Evolutionary conservation across 2,888 invertebrate species (phyloP).

Genomic region (Spodoptera picta): DNA sequence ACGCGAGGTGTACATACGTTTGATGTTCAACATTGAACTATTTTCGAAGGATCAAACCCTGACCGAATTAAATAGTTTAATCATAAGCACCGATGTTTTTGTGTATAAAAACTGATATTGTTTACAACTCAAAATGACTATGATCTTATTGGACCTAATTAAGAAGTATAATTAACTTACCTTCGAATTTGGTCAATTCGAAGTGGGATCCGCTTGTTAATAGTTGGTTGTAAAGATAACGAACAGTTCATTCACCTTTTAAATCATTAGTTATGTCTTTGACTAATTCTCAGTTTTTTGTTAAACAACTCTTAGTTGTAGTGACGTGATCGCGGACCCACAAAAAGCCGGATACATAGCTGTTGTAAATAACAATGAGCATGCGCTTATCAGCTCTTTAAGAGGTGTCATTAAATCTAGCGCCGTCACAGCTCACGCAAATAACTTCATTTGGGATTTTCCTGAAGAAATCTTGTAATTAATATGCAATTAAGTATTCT

Average conservation of each 20-base stretch:
- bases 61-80: slow-evolving; percentile 2
- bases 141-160: slow-evolving; percentile 42
- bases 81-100: slow-evolving; percentile 27
- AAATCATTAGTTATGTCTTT: slow-evolving; percentile 56
- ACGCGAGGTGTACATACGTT: slow-evolving; percentile 6
- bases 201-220: slow-evolving; percentile 44
- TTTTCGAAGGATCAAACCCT: background rate
- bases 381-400: slow-evolving; percentile 48
- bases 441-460: slow-evolving; percentile 27
- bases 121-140: slow-evolving; percentile 55
- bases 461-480: slow-evolving; percentile 1
- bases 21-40: slow-evolving; percentile 8
- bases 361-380: slow-evolving; percentile 56
- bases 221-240: slow-evolving; percentile 50
- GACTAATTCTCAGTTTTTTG: slow-evolving; percentile 64
- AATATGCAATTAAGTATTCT: background rate
- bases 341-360: slow-evolving; percentile 71
- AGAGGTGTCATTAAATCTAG: slow-evolving; percentile 37
- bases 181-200: slow-evolving; percentile 25
- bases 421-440: slow-evolving; percentile 26
- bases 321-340: slow-evolving; percentile 64
- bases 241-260: slow-evolving; percentile 52
- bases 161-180: slow-evolving; percentile 23
- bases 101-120: slow-evolving; percentile 21
- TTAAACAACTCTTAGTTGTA: slow-evolving; percentile 56